Base-by-base conservation (phyloP, 2,888 invertebrate species). In the Drosophila bunnanda region DNA sequence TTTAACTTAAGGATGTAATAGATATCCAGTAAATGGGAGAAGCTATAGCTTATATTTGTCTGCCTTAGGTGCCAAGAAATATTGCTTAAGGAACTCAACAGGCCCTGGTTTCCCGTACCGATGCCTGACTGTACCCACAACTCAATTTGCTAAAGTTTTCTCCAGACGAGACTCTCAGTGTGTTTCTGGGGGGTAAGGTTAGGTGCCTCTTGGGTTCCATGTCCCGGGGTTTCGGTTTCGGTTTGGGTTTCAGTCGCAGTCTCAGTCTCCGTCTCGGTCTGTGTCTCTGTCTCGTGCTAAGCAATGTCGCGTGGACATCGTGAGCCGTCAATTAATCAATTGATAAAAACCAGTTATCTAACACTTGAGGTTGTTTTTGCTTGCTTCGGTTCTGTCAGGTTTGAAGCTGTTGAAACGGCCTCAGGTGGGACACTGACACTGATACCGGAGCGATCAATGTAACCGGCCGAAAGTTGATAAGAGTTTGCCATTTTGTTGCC, bases 301-400 rank as follows among this genome's bases (percentile, higher is more conserved):
- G 55, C 48, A 52, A 56, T 52, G 77, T 74, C 78, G 78, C 75
- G 78, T 78, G 68, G 64, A 62, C 64, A 48, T 84, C 80, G 84
- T 84, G 80, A 79, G 57, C 13, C n/a, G 20, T 25, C 56, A 78
- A 80, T 84, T 80, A 54, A 55, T 22, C 38, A 46, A 53, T 52
- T 53, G 74, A 74, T 56, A 56, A 56, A 55, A 74, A 71, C 48
- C 75, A 46, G 74, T 64, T 55, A 73, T 38, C 52, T 74, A 73
- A 73, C 70, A 53, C 52, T 56, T 46, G 36, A 56, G 25, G 30
- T 55, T 57, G 32, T 39, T 46, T 30, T 39, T 38, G 41, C 22
- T 41, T 38, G 25, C 46, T 44, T 57, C 57, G 56, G 64, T 70
- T 76, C n/a, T 38, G 59, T 57, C 81, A 46, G 52, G 82, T 64